phyloP scores from a whole-genome alignment of 2,888 invertebrate species.

The Conops quadrifasciatus region DNA sequence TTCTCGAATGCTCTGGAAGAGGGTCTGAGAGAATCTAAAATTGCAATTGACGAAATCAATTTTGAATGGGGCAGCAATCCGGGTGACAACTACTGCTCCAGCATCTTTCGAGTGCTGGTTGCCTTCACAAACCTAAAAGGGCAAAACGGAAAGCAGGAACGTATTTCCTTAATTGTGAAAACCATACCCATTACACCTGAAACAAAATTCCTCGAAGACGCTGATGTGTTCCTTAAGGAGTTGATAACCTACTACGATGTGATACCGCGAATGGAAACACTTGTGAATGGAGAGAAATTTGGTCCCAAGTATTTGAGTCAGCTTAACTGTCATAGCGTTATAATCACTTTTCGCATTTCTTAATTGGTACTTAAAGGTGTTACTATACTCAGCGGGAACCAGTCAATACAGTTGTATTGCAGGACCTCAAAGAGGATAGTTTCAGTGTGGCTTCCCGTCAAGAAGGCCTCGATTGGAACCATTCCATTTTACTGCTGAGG shows the following conservation, averaged over 20 bases:
- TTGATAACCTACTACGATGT: conserved; percentile 61
- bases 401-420: conserved; percentile 58
- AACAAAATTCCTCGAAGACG: conserved; percentile 60
- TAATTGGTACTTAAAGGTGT: conserved; percentile 44
- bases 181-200: conserved; percentile 55
- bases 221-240: conserved; percentile 65
- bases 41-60: conserved; percentile 49
- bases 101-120: conserved; percentile 56
- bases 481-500: conserved; percentile 65
- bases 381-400: conserved; percentile 54
- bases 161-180: conserved; percentile 57
- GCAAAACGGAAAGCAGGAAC: conserved; percentile 41
- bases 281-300: conserved; percentile 55
- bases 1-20: conserved; percentile 56
- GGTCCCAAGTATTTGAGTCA: conserved; percentile 51
- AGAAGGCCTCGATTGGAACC: conserved; percentile 67
- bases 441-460: conserved; percentile 67
- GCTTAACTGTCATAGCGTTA: not conserved
- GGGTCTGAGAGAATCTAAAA: conserved; percentile 50
- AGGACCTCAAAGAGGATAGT: conserved; percentile 65
- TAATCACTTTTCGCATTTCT: not conserved
- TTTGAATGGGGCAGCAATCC: conserved; percentile 57
- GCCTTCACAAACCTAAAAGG: conserved; percentile 43
- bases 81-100: conserved; percentile 61
- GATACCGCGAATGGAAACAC: conserved; percentile 63